These are phyloP conservation scores for Tenebrio molitor DNA, from an alignment of 1,140 invertebrate species.

Conservation along the genomic window DNA sequence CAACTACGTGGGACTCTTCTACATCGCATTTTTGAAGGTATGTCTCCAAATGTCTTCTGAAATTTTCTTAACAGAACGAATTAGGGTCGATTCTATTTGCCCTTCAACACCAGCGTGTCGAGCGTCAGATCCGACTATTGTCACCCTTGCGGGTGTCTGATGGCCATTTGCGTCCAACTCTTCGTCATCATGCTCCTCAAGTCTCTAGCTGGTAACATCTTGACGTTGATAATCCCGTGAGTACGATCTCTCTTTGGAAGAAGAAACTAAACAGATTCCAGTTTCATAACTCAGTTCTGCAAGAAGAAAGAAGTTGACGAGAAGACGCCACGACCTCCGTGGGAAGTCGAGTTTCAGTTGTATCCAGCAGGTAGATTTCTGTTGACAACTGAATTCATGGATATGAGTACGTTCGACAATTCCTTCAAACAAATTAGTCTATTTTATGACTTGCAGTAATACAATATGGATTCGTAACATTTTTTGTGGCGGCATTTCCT, in stretches of 20 bases:
- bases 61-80: no score
- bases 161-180: constrained; percentile 53
- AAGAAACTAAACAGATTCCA: constrained; percentile 1
- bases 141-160: constrained; percentile 53
- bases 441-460: constrained; percentile 72
- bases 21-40: constrained; percentile 98
- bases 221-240: constrained; percentile 38
- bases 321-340: no score
- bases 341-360: constrained; percentile 49
- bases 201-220: constrained; percentile 38
- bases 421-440: no score
- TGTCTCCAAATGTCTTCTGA: no score
- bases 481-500: constrained; percentile 87
- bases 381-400: constrained; percentile 24
- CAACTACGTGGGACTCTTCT: constrained; percentile 97
- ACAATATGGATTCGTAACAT: constrained; percentile 87
- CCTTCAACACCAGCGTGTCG: background rate
- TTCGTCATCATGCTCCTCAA: constrained; percentile 48
- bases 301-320: background rate
- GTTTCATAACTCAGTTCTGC: background rate
- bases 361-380: constrained; percentile 20
- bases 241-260: background rate
- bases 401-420: constrained; percentile 41
- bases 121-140: constrained; percentile 54
- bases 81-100: constrained; percentile 28